Percentiles rank a stretch among this genome's conserved stretches.
Conservation (phyloP, 1,140 invertebrate species). For the Antheraea mylitta region DNA sequence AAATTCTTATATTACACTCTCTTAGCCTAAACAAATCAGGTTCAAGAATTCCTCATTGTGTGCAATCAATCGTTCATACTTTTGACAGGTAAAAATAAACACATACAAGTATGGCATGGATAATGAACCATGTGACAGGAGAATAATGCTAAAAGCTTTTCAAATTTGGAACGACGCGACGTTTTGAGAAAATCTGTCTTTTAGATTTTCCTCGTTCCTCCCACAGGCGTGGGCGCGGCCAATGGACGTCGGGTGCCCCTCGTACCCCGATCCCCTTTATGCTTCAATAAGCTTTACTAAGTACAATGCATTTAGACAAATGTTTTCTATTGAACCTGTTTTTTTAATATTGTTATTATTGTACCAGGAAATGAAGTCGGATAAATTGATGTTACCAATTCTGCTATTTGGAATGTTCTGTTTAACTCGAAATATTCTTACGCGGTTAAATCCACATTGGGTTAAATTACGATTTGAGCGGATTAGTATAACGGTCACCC, state of each 20-base stretch:
- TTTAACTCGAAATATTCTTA: neutral
- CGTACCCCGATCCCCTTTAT: conserved; percentile 30
- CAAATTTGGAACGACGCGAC: conserved; percentile 39
- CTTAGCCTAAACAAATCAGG: neutral
- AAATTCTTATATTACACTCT: too few relatives aligned
- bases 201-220: conserved; percentile 57
- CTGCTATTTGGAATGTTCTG: neutral
- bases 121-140: conserved; percentile 52
- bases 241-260: conserved; percentile 49
- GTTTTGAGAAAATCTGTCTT: conserved; percentile 45
- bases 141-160: conserved; percentile 70
- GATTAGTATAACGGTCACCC: conserved; percentile 41
- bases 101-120: conserved; percentile 31
- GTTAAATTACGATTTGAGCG: conserved; percentile 33
- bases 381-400: neutral
- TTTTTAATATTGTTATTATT: neutral
- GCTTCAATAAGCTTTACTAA: conserved; percentile 30
- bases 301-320: conserved; percentile 22
- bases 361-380: neutral
- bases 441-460: neutral
- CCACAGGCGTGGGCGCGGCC: conserved; percentile 57
- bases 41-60: conserved; percentile 33
- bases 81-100: conserved; percentile 40
- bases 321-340: neutral
- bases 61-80: conserved; percentile 44